phyloP scores from a whole-genome alignment of 2,888 invertebrate genomes.

The Theodoxus fluviatilis region DNA sequence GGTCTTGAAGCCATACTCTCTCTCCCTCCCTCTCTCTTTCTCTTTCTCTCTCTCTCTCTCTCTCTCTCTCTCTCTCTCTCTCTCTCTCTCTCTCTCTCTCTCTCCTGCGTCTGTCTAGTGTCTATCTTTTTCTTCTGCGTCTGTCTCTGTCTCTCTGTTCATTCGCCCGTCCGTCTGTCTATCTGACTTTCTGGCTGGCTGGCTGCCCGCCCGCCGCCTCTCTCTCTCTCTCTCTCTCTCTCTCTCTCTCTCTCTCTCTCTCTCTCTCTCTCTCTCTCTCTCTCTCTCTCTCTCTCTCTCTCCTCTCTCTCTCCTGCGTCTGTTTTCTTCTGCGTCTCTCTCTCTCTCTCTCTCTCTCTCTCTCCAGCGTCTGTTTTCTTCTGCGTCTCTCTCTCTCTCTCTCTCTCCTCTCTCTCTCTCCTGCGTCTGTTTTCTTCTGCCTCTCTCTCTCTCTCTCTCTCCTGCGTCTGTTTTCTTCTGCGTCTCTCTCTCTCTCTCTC shows the following conservation, averaged over 20 bases:
- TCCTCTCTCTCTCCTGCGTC: no score
- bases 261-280: slow-evolving; percentile 2
- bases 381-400: no score
- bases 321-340: no score
- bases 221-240: not conserved
- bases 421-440: no score
- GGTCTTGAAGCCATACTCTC: no score
- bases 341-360: no score
- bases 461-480: no score
- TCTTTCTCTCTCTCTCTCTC: not conserved
- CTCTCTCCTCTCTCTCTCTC: no score
- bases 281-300: not conserved
- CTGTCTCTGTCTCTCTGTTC: not conserved
- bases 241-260: slow-evolving; percentile 2
- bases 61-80: slow-evolving; percentile 2
- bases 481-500: no score
- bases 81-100: slow-evolving; percentile 2
- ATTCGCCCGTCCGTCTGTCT: not conserved
- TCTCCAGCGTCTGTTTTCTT: no score
- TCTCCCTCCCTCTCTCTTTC: not conserved
- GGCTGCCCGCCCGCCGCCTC: not conserved
- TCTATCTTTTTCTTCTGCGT: not conserved
- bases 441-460: no score
- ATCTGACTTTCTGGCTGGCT: not conserved
- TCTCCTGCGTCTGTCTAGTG: not conserved